A percentile compares a stretch with the other conserved stretches of the same genome.
Evolutionary conservation across 2,888 invertebrate species (phyloP).

Genomic region (Epirrita christyi): DNA sequence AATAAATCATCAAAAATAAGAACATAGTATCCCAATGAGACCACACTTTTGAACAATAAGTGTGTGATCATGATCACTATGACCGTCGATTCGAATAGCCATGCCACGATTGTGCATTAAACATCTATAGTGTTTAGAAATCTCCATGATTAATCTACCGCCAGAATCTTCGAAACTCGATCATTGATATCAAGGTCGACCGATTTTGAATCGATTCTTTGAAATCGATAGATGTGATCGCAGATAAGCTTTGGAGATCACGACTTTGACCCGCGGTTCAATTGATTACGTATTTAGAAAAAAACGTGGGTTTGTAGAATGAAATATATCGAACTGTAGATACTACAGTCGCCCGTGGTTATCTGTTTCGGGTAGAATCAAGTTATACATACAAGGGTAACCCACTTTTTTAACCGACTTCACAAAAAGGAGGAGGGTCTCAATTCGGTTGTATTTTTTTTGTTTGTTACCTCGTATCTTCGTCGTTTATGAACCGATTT

Average conservation of each 20-base stretch:
- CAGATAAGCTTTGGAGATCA: constrained; percentile 54
- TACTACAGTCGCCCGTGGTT: too few species aligned
- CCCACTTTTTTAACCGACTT: too few species aligned
- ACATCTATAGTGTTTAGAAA: constrained; percentile 28
- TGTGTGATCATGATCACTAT: constrained; percentile 7
- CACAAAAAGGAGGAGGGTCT: too few species aligned
- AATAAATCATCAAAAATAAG: too few species aligned
- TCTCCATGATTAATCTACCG: constrained; percentile 55
- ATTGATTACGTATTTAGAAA: constrained; percentile 56
- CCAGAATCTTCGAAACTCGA: constrained; percentile 52
- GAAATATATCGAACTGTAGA: too few species aligned
- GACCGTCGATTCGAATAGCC: constrained; percentile 22
- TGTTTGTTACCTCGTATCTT: too few species aligned
- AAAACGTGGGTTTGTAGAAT: constrained; percentile 20
- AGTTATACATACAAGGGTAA: too few species aligned
- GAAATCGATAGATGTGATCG: constrained; percentile 64
- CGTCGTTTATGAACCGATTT: too few species aligned
- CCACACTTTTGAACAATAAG: not conserved
- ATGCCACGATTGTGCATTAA: constrained; percentile 17
- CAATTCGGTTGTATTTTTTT: too few species aligned
- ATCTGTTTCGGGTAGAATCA: too few species aligned
- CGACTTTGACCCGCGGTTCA: constrained; percentile 66
- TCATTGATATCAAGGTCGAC: constrained; percentile 64
- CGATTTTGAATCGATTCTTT: constrained; percentile 65
- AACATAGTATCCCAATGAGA: not conserved